Conservation (phyloP, 2,113 vertebrate species). For the Chamaea fasciata region DNA sequence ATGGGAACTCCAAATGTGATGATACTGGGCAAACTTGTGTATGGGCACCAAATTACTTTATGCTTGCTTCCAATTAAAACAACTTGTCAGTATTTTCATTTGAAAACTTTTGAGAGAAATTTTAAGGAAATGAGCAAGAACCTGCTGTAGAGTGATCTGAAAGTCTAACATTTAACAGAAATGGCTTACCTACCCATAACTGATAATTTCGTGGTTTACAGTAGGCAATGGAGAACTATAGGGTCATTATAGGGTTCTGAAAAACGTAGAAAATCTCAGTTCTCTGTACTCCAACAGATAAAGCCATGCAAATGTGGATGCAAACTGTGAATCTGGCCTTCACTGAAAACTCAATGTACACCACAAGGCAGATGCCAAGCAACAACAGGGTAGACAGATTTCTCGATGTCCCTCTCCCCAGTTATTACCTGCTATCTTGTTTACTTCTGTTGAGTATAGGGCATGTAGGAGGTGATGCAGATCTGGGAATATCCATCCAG, state of each 20-base stretch:
- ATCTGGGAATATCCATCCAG: neutral
- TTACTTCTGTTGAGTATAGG: neutral
- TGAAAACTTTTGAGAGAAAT: neutral
- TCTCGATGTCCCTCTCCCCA: rapidly evolving
- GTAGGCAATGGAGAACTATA: neutral
- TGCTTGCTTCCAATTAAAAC: neutral
- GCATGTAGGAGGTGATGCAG: neutral
- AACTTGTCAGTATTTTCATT: neutral
- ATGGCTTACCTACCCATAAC: neutral
- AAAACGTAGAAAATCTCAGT: neutral
- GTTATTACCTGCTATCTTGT: neutral
- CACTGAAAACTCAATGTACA: neutral
- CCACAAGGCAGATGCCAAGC: neutral
- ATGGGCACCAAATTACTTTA: neutral
- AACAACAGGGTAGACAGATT: neutral
- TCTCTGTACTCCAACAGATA: neutral
- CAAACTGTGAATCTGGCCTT: neutral
- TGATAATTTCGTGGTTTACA: neutral
- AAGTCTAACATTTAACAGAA: neutral
- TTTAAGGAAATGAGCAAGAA: neutral
- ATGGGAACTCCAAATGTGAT: neutral
- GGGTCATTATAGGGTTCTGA: neutral
- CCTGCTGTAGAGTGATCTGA: neutral
- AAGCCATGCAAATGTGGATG: neutral
- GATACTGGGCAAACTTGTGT: neutral